These are phyloP conservation scores for Mimachlamys varia DNA, from an alignment of 2,888 invertebrate genomes.

Conservation along the genomic window DNA sequence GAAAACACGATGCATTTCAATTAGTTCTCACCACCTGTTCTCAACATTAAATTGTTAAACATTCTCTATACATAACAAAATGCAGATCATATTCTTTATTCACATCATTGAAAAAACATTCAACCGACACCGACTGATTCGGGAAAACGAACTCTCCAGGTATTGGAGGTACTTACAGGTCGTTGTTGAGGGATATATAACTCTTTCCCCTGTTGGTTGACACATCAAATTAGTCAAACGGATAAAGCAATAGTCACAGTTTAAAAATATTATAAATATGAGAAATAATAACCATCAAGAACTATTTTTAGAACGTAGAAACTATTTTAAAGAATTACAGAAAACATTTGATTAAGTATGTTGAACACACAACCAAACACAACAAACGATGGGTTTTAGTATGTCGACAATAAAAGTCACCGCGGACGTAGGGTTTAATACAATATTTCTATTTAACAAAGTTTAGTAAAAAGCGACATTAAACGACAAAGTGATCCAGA, in stretches of 20 bases:
- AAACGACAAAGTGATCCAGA: neutral
- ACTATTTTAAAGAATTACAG: no score
- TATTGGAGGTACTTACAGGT: slow-evolving; percentile 20
- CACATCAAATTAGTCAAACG: neutral
- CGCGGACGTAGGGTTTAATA: neutral
- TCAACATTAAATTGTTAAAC: neutral
- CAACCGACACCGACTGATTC: neutral
- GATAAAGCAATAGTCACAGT: neutral
- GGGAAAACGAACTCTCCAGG: neutral
- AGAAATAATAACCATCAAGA: no score
- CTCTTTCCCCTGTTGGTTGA: neutral
- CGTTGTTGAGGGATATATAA: slow-evolving; percentile 11
- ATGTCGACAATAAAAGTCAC: neutral
- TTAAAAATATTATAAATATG: neutral
- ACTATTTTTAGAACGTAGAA: no score
- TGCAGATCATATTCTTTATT: neutral
- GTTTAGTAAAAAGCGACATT: neutral
- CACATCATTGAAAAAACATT: neutral
- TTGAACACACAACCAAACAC: neutral
- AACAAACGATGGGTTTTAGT: neutral
- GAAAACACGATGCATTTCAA: slow-evolving; percentile 1
- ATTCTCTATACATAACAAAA: neutral
- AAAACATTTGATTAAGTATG: no score
- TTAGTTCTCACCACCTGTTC: neutral
- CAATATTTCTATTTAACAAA: neutral